phyloP scores from a whole-genome alignment of 2,797 vertebrate species.

The Cynopterus sphinx region DNA sequence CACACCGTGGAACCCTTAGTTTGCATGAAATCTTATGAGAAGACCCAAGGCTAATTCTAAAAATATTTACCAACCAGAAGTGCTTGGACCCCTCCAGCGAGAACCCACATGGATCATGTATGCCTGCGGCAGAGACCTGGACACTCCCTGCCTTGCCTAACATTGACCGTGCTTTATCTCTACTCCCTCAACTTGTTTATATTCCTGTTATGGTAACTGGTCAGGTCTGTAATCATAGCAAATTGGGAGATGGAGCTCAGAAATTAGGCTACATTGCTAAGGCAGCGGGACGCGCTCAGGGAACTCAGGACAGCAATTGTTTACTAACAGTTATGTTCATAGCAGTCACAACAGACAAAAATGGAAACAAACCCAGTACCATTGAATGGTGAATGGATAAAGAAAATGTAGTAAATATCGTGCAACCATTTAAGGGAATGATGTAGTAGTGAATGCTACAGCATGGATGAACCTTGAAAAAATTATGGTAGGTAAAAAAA shows the following conservation, averaged over 20 bases:
- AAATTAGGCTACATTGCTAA: not conserved
- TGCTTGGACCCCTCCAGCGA: not conserved
- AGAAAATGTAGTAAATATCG: not conserved
- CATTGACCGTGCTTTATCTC: too few species aligned
- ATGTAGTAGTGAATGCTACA: not conserved
- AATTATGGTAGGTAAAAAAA: not conserved
- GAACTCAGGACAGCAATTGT: not conserved
- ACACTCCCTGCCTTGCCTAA: not conserved
- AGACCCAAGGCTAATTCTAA: not conserved
- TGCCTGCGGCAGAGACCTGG: not conserved
- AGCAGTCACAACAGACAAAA: not conserved
- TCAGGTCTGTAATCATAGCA: not conserved
- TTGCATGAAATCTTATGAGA: not conserved
- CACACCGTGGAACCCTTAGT: not conserved
- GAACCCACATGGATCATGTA: not conserved
- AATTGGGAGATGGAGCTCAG: not conserved
- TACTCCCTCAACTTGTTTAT: too few species aligned
- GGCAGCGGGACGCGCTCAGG: not conserved
- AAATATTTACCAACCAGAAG: not conserved
- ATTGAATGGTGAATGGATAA: not conserved
- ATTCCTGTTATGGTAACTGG: too few species aligned
- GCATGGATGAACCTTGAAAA: not conserved
- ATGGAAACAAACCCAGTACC: not conserved
- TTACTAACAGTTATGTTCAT: not conserved
- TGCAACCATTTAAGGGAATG: not conserved